phyloP scores from a whole-genome alignment of 2,113 vertebrate genomes.

The Ailurus styani region DNA sequence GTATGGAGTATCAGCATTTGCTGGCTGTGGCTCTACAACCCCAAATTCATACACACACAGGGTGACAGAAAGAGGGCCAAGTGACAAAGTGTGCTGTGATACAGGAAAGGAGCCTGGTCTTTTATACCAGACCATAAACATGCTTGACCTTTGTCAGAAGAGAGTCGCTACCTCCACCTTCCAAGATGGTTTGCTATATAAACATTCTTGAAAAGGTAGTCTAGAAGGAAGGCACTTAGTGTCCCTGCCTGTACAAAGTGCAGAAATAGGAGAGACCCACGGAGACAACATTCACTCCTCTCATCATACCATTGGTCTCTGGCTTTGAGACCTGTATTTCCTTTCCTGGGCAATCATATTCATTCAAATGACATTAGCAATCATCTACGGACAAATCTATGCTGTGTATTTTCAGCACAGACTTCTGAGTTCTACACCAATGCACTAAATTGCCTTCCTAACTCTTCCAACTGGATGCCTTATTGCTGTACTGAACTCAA shows the following conservation, averaged over 20 bases:
- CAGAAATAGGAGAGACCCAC: background rate
- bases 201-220: background rate
- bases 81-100: background rate
- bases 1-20: background rate
- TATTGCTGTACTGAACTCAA: background rate
- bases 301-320: background rate
- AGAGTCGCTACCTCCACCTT: background rate
- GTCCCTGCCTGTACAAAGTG: background rate
- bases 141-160: background rate
- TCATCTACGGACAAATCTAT: background rate
- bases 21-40: background rate
- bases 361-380: background rate
- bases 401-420: background rate
- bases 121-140: background rate
- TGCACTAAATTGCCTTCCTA: background rate
- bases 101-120: background rate
- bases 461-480: background rate
- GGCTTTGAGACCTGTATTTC: background rate
- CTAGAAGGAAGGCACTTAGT: background rate
- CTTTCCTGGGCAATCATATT: background rate
- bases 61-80: background rate
- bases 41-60: background rate
- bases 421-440: background rate
- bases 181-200: background rate
- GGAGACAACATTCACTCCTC: background rate